Conservation (phyloP, 2,113 vertebrate genomes). For the Trichomycterus rosablanca region DNA sequence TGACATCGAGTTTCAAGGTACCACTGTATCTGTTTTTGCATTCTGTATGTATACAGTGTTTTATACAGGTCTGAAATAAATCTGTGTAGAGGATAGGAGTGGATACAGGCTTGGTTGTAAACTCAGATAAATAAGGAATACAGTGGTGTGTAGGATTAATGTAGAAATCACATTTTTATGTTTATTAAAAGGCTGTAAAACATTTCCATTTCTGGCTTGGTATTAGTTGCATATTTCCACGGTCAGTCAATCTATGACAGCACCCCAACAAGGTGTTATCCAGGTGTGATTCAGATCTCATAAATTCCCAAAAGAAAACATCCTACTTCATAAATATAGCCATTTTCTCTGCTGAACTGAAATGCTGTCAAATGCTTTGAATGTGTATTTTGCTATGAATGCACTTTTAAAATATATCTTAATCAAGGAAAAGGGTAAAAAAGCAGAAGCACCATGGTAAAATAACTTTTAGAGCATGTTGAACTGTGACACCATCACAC, state of each 20-base stretch:
- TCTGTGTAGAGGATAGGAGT: too few relatives aligned
- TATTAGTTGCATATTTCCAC: slow-evolving; percentile 6
- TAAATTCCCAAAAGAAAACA: slow-evolving; percentile 3
- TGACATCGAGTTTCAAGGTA: too few relatives aligned
- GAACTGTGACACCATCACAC: slow-evolving; percentile 63
- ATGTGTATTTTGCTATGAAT: neutral
- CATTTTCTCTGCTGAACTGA: neutral
- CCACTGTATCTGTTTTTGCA: too few relatives aligned
- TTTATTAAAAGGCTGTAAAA: too few relatives aligned
- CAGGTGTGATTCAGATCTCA: neutral
- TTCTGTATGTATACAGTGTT: too few relatives aligned
- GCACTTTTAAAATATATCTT: slow-evolving; percentile 28
- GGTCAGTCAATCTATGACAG: neutral
- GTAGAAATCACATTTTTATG: too few relatives aligned
- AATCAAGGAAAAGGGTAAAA: slow-evolving; percentile 41
- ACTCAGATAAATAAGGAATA: too few relatives aligned
- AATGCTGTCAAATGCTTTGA: neutral
- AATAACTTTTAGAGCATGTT: slow-evolving; percentile 62
- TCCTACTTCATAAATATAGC: neutral
- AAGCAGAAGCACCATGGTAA: slow-evolving; percentile 65
- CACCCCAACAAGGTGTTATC: neutral
- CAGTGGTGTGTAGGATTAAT: too few relatives aligned
- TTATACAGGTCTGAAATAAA: too few relatives aligned
- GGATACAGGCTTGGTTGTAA: too few relatives aligned
- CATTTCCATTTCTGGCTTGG: too few relatives aligned